Percentiles rank a stretch among this genome's conserved stretches.
These are phyloP conservation scores for Hylomyscus alleni DNA, from an alignment of 2,797 vertebrate species.

Conservation along the genomic window DNA sequence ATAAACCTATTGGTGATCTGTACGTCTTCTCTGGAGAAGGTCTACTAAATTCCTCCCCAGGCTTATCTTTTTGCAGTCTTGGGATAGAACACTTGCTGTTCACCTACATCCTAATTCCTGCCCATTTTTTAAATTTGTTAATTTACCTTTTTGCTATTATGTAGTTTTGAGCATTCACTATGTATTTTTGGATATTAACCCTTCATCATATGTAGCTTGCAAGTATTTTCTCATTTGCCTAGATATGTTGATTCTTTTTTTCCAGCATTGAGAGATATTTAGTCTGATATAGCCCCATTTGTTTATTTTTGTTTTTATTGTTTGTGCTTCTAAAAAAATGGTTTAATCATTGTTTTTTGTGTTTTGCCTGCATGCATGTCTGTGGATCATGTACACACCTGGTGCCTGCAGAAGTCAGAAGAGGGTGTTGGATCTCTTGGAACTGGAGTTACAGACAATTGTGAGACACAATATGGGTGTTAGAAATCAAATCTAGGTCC, in stretches of 20 bases:
- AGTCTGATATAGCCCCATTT: background rate
- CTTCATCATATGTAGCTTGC: background rate
- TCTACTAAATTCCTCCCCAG: background rate
- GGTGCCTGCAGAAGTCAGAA: background rate
- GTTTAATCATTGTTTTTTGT: background rate
- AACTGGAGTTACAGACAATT: background rate
- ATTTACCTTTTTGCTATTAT: background rate
- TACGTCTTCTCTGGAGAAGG: slow-evolving; percentile 24
- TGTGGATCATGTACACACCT: background rate
- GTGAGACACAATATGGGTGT: background rate
- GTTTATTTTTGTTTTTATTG: slow-evolving; percentile 11
- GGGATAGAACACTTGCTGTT: background rate
- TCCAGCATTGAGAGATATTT: background rate
- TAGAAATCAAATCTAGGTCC: background rate
- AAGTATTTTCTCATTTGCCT: background rate
- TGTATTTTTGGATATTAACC: background rate
- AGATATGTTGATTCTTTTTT: background rate
- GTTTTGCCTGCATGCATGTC: background rate
- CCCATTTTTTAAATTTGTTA: background rate
- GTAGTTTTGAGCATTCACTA: background rate
- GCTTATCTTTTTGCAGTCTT: background rate
- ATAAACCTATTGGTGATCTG: background rate
- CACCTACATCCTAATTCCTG: too few species aligned
- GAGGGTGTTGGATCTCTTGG: background rate
- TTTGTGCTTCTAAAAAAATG: background rate